These are phyloP conservation scores for Hydra vulgaris DNA, from an alignment of 30 jellyfish, hydroid and myxozoan genomes.

Conservation along the genomic window DNA sequence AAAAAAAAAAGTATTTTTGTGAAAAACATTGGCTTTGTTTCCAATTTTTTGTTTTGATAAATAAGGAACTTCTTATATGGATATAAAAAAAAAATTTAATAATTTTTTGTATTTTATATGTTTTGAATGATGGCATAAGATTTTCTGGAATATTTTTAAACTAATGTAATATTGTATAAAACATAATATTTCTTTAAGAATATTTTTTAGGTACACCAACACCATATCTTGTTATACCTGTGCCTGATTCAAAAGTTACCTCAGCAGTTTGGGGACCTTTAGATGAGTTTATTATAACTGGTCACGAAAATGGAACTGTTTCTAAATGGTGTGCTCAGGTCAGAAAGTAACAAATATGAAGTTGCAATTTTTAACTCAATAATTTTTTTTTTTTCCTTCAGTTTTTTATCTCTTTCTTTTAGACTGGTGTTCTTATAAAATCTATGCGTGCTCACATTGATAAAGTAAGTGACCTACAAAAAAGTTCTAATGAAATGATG, in stretches of 20 bases:
- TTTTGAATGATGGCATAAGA: too few relatives aligned
- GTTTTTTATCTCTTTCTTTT: neutral
- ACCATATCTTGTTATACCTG: slow-evolving; percentile 56
- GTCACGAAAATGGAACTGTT: slow-evolving; percentile 76
- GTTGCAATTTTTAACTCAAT: neutral
- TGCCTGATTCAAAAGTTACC: slow-evolving; percentile 68
- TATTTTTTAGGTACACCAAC: neutral
- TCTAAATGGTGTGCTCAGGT: slow-evolving; percentile 82
- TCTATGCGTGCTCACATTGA: slow-evolving; percentile 47
- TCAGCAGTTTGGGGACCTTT: slow-evolving; percentile 96
- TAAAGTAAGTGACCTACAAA: slow-evolving; percentile 65
- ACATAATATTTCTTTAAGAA: too few relatives aligned
- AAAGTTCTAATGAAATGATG: slow-evolving; percentile 72
- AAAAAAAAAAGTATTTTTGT: too few relatives aligned
- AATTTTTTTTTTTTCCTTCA: neutral
- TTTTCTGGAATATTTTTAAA: neutral
- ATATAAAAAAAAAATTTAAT: too few relatives aligned
- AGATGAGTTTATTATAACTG: slow-evolving; percentile 67
- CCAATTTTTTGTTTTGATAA: too few relatives aligned
- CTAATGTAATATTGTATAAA: neutral
- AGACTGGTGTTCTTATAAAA: slow-evolving; percentile 65
- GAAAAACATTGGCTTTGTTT: too few relatives aligned
- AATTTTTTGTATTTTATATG: too few relatives aligned
- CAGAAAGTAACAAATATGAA: too few relatives aligned
- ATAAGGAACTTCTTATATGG: too few relatives aligned